Conservation (phyloP, 2,113 vertebrate genomes). For the Dendrocopos noguchii region DNA sequence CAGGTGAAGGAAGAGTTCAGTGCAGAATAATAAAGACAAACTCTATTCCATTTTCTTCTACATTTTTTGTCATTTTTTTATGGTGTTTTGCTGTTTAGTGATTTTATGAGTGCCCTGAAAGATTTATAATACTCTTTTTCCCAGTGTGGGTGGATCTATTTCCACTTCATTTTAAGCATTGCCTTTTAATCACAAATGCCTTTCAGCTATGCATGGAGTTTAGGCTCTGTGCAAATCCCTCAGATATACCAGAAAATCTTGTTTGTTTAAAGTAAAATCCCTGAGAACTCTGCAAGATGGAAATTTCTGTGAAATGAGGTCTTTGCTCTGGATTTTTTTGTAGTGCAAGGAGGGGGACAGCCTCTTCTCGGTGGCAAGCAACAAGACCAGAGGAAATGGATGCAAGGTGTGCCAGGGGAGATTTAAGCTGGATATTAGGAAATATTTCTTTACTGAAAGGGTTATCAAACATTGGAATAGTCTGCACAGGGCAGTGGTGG, state of each 20-base stretch:
- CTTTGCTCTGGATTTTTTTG: not conserved
- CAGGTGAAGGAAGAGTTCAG: not conserved
- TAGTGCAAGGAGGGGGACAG: not conserved
- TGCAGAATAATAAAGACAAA: not conserved
- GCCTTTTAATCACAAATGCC: slow-evolving; percentile 17
- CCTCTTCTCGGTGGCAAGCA: too few relatives aligned
- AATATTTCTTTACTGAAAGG: too few relatives aligned
- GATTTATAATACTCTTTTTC: slow-evolving; percentile 6
- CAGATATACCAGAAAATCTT: not conserved
- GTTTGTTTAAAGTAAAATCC: slow-evolving; percentile 12
- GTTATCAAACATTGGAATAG: too few relatives aligned
- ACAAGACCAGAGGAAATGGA: too few relatives aligned
- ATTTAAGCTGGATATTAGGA: too few relatives aligned
- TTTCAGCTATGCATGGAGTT: not conserved
- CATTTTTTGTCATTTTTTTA: not conserved
- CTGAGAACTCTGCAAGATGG: not conserved
- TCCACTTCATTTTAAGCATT: slow-evolving; percentile 16
- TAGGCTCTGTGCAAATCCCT: slow-evolving; percentile 22
- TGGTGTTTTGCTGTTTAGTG: not conserved
- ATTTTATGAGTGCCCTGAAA: not conserved
- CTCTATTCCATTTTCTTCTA: not conserved
- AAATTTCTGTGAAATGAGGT: not conserved
- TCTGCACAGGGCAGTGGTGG: too few relatives aligned
- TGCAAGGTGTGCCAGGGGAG: too few relatives aligned
- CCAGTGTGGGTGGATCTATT: slow-evolving; percentile 25